Evolutionary conservation across 2,113 vertebrate species (phyloP), one percentile per base, ranked within the genome.

Genomic region (Syngnathus scovelli): DNA sequence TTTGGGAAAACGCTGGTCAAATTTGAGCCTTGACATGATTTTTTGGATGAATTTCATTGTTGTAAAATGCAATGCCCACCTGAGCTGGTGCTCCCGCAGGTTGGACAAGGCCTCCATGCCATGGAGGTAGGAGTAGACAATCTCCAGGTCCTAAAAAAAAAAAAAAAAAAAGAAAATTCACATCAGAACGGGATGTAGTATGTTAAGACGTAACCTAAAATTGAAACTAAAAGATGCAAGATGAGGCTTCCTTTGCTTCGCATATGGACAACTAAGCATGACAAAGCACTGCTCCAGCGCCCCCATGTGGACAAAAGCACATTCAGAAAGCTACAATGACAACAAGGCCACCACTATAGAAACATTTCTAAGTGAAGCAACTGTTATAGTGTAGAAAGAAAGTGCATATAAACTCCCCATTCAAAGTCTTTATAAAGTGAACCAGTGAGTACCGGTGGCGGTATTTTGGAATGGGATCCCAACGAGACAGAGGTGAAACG

Each of bases 31-130:
- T 33, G 27, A 33, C 27, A 3, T 3, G 27, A 33, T 33, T 33
- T 33, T 33, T 33, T 33, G 18, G 15, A 13, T 6, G 15, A 16
- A 6, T 48, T 48, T 16, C 5, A 48, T 16, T 18, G 44, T 16
- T 1, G 44, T 5, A 18, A 6, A 18, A 7, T 48, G 44, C 58
- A 18, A 65, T 23, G 44, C 89, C 84, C 85, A 98, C 97, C 96
- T 94, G 69, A 99, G 90, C 79, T 99, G 97, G 85, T 98, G 97
- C 59, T 99, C 97, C 58, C 97, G 89, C 70, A 99, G 90, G 87
- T 98, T 99, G 66, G 95, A 99, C 76, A 99, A 86, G 23, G 97
- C 97, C 89, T 99, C 97, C 97, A 99, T 98, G 21, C 97, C 97
- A 49, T 98, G 97, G 64, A 99, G 91, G 81, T 99, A 98, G 0